Conservation (phyloP, 2,888 invertebrate genomes). For the Phortica okadai region DNA sequence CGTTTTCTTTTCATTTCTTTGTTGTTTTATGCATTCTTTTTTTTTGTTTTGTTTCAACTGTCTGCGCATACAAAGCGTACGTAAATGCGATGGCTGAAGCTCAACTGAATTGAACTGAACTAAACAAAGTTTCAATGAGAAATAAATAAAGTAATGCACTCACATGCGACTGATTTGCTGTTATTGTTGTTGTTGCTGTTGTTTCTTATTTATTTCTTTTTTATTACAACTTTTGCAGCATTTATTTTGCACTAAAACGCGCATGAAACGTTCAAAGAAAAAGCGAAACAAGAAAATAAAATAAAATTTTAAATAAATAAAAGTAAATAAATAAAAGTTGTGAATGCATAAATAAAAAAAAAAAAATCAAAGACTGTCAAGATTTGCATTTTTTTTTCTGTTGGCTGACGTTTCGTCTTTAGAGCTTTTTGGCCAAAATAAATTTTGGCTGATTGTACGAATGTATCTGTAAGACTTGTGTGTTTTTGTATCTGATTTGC, state of each 20-base stretch:
- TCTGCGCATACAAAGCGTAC: too few species aligned
- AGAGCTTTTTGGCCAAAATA: slow-evolving; percentile 29
- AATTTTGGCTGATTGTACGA: not conserved
- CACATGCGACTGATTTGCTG: not conserved
- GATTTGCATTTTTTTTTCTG: slow-evolving; percentile 60
- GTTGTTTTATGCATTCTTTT: too few species aligned
- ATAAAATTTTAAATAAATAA: slow-evolving; percentile 34
- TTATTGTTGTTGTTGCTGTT: not conserved
- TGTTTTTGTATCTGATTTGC: slow-evolving; percentile 16
- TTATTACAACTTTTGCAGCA: not conserved
- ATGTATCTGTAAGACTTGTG: slow-evolving; percentile 15
- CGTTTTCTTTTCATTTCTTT: not conserved
- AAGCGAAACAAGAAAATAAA: not conserved
- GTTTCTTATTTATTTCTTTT: not conserved
- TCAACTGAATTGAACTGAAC: not conserved
- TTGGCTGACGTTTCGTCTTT: slow-evolving; percentile 37
- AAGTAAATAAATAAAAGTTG: slow-evolving; percentile 54
- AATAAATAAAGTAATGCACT: not conserved
- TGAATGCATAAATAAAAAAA: slow-evolving; percentile 56
- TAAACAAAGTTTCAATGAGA: not conserved
- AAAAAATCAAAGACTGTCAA: slow-evolving; percentile 57
- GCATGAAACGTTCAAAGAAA: slow-evolving; percentile 11
- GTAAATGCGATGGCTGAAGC: not conserved
- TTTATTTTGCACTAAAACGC: slow-evolving; percentile 8
- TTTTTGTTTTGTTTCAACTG: too few species aligned